Base-by-base conservation (phyloP, 2,888 invertebrate species). In the Mimachlamys varia region DNA sequence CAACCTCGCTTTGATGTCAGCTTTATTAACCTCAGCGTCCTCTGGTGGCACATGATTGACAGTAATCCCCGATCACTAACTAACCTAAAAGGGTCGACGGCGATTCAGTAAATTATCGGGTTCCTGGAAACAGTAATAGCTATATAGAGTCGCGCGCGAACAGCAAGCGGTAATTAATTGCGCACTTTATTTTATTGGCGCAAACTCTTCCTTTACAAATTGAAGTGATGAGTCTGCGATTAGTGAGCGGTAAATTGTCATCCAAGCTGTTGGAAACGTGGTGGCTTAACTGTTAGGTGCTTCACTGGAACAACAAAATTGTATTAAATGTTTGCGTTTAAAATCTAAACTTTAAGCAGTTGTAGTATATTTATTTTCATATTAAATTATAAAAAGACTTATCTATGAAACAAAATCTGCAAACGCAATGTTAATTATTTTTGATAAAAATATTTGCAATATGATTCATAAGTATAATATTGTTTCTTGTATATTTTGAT, bases 121-220 rank as follows among this genome's bases (percentile, higher is more conserved):
- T 76, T 76, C 76, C 76, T 76, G 76, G 76, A 76, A 76, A 33
- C 76, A 76, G 7, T 76, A 76, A 76, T 76, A 33, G 33, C 76
- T 33, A 27, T 33, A 76, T 76, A 76, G 76, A 76, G 76, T 76
- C 76, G 76, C 76, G 76, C 27, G 76, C 76, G 76, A 76, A 76
- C 76, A 76, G 33, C 76, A 76, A 76, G 76, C 76, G 76, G 76
- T 76, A 76, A 76, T 76, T 76, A 76, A 76, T 76, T 76, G 76
- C 76, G 76, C 76, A 76, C 76, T 76, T 76, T 76, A 76, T 76
- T 76, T 76, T 76, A 76, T 76, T 76, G 76, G 76, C 76, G 76
- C 76, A 76, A 76, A 76, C 76, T 76, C 33, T 33, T 76, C 76
- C 76, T 33, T 76, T 76, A 76, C 76, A 76, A 76, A 76, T 76